These are phyloP conservation scores for Takifugu rubripes DNA, from an alignment of 2,797 vertebrate genomes.

Conservation along the genomic window DNA sequence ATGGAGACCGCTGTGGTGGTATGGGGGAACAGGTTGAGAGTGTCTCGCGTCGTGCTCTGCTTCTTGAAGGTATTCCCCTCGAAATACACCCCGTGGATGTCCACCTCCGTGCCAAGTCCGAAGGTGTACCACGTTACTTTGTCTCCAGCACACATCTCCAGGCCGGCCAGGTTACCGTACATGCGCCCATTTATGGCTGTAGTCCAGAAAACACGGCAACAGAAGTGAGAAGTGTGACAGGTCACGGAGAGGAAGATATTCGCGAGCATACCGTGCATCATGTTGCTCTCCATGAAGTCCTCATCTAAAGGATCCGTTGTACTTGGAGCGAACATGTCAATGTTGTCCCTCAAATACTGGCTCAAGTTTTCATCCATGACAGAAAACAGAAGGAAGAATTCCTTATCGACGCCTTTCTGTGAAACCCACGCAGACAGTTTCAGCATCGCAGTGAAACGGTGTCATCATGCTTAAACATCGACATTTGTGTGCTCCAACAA, in stretches of 20 bases:
- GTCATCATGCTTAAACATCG: neutral
- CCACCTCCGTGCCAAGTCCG: conserved; percentile 85
- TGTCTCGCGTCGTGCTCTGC: conserved; percentile 82
- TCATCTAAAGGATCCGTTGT: neutral
- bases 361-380: conserved; percentile 90
- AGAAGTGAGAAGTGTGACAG: neutral
- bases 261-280: conserved; percentile 62
- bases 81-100: conserved; percentile 90
- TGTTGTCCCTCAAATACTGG: conserved; percentile 83
- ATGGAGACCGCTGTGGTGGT: conserved; percentile 78
- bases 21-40: conserved; percentile 87
- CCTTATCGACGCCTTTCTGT: conserved; percentile 82
- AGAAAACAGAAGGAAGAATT: conserved; percentile 87
- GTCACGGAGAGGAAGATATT: neutral
- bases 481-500: neutral
- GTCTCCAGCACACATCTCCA: conserved; percentile 86
- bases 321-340: conserved; percentile 11
- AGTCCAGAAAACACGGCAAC: neutral
- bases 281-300: conserved; percentile 65
- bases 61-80: conserved; percentile 87
- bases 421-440: conserved; percentile 22
- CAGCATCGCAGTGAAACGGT: neutral
- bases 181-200: conserved; percentile 89
- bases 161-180: conserved; percentile 86
- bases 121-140: conserved; percentile 87